These are phyloP conservation scores for Sabatieria punctata DNA, from an alignment of 2,888 invertebrate species.

Conservation along the genomic window DNA sequence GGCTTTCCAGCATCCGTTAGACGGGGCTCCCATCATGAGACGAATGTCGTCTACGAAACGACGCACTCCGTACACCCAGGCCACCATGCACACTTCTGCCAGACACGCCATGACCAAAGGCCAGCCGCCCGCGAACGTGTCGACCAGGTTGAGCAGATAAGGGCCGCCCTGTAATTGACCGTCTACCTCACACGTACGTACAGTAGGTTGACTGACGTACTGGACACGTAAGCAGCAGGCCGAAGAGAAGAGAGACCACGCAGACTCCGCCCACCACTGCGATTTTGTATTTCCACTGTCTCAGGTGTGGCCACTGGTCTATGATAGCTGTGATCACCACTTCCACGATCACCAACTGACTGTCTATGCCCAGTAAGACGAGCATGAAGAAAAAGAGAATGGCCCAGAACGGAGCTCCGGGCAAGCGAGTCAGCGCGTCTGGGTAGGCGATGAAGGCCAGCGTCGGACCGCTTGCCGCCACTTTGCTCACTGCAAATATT, in stretches of 20 bases:
- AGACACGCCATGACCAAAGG: constrained; percentile 38
- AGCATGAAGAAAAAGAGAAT: constrained; percentile 7
- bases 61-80: constrained; percentile 37
- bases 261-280: constrained; percentile 5
- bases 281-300: constrained; percentile 8
- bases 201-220: constrained; percentile 14
- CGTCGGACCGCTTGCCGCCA: constrained; percentile 3
- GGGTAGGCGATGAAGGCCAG: constrained; percentile 5
- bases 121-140: constrained; percentile 37
- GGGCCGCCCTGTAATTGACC: constrained; percentile 20
- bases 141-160: constrained; percentile 36
- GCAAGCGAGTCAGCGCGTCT: constrained; percentile 1
- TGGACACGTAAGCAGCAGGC: constrained; percentile 5
- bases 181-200: background rate
- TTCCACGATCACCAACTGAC: constrained; percentile 25
- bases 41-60: constrained; percentile 8
- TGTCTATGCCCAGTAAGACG: constrained; percentile 3
- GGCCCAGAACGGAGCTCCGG: constrained; percentile 4
- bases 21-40: constrained; percentile 1
- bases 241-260: constrained; percentile 7
- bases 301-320: constrained; percentile 32
- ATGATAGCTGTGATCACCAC: constrained; percentile 38
- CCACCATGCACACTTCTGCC: constrained; percentile 37
- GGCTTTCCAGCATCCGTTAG: background rate
- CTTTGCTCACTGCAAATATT: background rate